phyloP scores from a whole-genome alignment of 1,140 invertebrate genomes.

The Meloidogyne floridensis region DNA sequence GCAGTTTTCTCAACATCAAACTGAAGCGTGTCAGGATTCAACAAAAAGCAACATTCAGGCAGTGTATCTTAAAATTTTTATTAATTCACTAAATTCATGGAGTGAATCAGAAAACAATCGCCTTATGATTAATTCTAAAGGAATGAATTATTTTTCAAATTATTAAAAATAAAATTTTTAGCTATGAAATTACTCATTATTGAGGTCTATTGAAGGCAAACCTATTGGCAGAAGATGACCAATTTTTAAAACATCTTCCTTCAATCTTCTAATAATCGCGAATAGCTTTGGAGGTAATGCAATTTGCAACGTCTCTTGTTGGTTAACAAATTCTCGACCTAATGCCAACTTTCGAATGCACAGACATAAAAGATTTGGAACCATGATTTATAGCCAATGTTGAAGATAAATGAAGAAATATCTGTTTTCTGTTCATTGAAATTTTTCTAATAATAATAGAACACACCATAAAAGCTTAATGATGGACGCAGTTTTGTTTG shows the following conservation, averaged over 20 bases:
- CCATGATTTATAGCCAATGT: neutral
- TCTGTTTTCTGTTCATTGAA: neutral
- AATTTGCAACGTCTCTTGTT: neutral
- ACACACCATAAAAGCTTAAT: neutral
- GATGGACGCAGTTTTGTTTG: neutral
- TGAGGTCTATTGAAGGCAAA: neutral
- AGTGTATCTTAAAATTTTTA: neutral
- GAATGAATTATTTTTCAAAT: too few relatives aligned
- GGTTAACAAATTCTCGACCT: neutral
- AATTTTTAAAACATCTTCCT: neutral
- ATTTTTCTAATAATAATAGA: neutral
- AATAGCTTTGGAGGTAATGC: neutral
- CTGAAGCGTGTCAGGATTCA: slow-evolving; percentile 12
- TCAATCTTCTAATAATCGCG: neutral
- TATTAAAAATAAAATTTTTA: too few relatives aligned
- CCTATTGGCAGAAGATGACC: neutral
- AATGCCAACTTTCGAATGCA: neutral
- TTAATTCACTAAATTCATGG: too few relatives aligned
- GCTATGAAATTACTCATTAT: too few relatives aligned
- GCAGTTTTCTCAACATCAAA: slow-evolving; percentile 34
- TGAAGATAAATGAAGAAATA: neutral
- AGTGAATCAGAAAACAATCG: too few relatives aligned
- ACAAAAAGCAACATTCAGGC: neutral
- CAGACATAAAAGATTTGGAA: neutral
- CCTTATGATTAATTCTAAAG: too few relatives aligned